A percentile compares a stretch with the other conserved stretches of the same genome.
phyloP scores from a whole-genome alignment of 2,113 vertebrate species.

The Panthera uncia region DNA sequence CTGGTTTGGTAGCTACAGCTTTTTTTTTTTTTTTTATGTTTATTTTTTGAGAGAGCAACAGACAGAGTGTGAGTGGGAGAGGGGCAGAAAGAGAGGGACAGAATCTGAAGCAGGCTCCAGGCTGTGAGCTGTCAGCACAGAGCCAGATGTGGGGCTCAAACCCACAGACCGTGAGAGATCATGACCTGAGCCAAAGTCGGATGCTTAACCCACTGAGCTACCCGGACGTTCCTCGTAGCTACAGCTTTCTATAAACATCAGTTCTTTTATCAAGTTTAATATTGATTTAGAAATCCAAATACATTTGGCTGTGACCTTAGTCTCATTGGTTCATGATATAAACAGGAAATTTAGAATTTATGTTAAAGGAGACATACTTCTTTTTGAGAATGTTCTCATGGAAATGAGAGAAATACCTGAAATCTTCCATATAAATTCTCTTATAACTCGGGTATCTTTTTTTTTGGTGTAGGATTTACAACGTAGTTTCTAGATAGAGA shows the following conservation, averaged over 20 bases:
- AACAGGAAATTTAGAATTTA: not conserved
- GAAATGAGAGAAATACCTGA: constrained; percentile 3
- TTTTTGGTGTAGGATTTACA: not conserved
- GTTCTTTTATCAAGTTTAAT: not conserved
- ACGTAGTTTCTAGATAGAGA: not conserved
- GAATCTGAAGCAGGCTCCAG: no score
- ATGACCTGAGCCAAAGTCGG: no score
- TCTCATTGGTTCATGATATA: not conserved
- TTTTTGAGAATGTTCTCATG: constrained; percentile 22
- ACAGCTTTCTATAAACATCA: not conserved
- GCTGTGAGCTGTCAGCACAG: no score
- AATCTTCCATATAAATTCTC: not conserved
- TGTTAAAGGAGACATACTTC: not conserved
- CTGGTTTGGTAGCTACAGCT: no score
- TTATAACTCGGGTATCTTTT: not conserved
- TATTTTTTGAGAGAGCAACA: no score
- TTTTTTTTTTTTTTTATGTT: no score
- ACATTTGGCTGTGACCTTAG: not conserved
- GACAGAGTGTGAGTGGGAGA: no score
- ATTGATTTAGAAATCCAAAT: not conserved
- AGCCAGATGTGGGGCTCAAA: no score
- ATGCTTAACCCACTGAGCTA: no score
- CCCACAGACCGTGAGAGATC: no score
- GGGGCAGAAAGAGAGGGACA: no score
- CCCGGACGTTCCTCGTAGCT: not conserved